Evolutionary conservation across 2,888 invertebrate genomes (phyloP), one percentile per base, ranked within the genome.

Genomic region (Dolomedes plantarius): DNA sequence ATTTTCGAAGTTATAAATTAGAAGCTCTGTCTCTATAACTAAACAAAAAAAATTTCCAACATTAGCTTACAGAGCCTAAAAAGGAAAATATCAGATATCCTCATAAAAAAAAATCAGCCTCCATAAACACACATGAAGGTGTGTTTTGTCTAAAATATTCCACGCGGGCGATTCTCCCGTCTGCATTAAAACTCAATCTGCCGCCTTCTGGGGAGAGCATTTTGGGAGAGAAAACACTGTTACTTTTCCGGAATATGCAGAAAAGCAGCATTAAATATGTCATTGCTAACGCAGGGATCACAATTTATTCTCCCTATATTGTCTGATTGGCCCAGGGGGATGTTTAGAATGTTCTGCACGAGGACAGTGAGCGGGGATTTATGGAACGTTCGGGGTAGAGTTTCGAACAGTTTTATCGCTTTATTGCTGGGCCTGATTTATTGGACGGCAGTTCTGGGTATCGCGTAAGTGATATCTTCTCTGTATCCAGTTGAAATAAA

Each of bases 381-480:
- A 69, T 62, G 69, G 62, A 69, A 78, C 77, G 69, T 78, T 78
- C 69, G 39, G 32, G 69, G 77, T 46, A 46, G 9, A 36, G 69
- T 69, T 69, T 69, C 69, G 69, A 78, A 56, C 62, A 23, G 69
- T 39, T 69, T 69, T 78, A 56, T 69, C 77, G 69, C 69, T 78
- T 69, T 69, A 39, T 56, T 32, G 69, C 32, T 36, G 69, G 56
- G 9, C n/a, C 27, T 36, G 69, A 19, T 68, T 68, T 68, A 46
- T 46, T 16, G 16, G 2, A 46, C 16, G 46, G 46, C 46, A 46
- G 46, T 46, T 46, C 16, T 16, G 46, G 16, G 46, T 16, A 16
- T 16, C 2, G 16, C 11, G 46, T 16, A 46, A 46, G 46, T 46
- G 46, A 46, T 46, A 46, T 46, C 11, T 9, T 9, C n/a, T n/a